These are phyloP conservation scores for Chirona hameri DNA, from an alignment of 2,888 invertebrate species.

Conservation along the genomic window DNA sequence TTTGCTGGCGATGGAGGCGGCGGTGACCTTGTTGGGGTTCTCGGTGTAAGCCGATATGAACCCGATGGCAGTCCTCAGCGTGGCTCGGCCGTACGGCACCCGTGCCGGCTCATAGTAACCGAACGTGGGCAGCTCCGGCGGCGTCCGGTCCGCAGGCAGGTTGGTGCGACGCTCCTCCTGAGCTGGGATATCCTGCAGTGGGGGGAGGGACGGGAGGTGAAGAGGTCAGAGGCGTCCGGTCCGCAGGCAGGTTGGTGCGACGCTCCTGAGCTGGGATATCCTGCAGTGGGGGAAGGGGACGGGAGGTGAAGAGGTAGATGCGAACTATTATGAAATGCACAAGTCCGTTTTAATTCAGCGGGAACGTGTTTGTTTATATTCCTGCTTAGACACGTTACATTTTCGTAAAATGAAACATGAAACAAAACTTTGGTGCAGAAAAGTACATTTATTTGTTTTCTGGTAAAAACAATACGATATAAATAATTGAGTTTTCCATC, in stretches of 20 bases:
- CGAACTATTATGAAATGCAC: no score
- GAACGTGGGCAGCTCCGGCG: constrained; percentile 57
- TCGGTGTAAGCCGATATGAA: constrained; percentile 63
- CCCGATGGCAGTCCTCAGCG: constrained; percentile 60
- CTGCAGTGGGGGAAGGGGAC: no score
- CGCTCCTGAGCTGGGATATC: constrained; percentile 43
- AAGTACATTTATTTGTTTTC: no score
- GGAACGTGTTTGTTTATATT: no score
- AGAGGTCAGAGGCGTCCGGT: constrained; percentile 48
- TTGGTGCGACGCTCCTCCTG: constrained; percentile 50
- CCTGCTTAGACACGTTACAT: no score
- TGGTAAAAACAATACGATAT: no score
- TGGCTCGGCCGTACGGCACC: constrained; percentile 61
- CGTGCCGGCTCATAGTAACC: constrained; percentile 64
- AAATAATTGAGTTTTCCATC: no score
- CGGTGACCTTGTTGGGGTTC: constrained; percentile 58
- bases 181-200: neutral
- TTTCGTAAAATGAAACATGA: no score
- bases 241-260: constrained; percentile 57
- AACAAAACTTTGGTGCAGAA: no score
- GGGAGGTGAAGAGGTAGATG: no score
- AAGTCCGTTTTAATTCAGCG: no score
- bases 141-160: constrained; percentile 58
- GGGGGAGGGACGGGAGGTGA: no score
- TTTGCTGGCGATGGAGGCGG: constrained; percentile 60